Base-by-base conservation (phyloP, 2,888 invertebrate genomes). In the Lydus trimaculatus region DNA sequence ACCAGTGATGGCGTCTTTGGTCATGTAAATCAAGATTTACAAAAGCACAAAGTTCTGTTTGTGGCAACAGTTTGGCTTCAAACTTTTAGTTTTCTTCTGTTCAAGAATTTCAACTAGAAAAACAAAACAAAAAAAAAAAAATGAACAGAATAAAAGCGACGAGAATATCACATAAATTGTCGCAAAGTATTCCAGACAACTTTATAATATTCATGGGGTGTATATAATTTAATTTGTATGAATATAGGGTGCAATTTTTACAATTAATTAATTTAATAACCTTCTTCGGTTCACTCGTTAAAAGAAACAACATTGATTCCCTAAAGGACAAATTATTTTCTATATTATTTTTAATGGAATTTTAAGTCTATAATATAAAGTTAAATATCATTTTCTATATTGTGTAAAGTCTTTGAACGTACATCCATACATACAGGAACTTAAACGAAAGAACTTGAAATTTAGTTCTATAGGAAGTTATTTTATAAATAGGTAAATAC, bases 1-100 rank as follows among this genome's bases (percentile, higher is more conserved):
- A 56, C 56, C 56, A 56, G 56, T 56, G 56, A 56, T 28, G 56
- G 56, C 56, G 28, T 56, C 56, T 56, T 56, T 56, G 56, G 56
- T 56, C 56, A 56, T 56, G 56, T 56, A 56, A 56, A 56, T 56
- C 56, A 56, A 56, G 56, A 56, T 15, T 15, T 28, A 56, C 56
- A 56, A 56, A 28, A 28, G 28, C 48, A 52, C 15, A 28, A 28
- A 28, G 15, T 28, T 56, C 25, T 56, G 56, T 56, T 56, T 56
- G 56, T 56, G 56, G 56, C 56, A 56, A 56, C 25, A 15, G 28
- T 56, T 52, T 7, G 28, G 15, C n/a, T 56, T 11, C 2, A 56
- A 56, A 56, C 56, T 56, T 28, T 28, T 5, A n/a, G 6, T 7
- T 56, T 15, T 56, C 25, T 56, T 28, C 15, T 48, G 8, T 36